Percentiles rank a stretch among this genome's conserved stretches.
phyloP scores from a whole-genome alignment of 2,113 vertebrate genomes.

The Pica pica region DNA sequence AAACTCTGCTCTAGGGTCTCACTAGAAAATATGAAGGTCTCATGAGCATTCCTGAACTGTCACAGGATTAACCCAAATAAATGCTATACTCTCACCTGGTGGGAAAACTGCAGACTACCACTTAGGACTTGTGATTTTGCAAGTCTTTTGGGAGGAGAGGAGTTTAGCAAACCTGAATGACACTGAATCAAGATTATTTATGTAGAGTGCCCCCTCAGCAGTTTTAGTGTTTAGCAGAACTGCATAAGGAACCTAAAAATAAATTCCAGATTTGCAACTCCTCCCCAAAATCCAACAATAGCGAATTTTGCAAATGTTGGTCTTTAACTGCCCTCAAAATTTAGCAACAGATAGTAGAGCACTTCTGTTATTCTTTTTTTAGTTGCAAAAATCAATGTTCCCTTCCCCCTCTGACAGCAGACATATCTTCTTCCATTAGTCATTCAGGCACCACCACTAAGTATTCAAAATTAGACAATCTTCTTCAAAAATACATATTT shows the following conservation, averaged over 20 bases:
- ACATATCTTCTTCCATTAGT: background rate
- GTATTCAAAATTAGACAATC: background rate
- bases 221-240: background rate
- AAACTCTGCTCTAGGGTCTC: background rate
- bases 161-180: background rate
- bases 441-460: background rate
- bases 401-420: background rate
- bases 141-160: background rate
- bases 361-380: background rate
- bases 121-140: background rate
- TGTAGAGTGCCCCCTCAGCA: background rate
- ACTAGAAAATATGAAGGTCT: background rate
- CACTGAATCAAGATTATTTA: background rate
- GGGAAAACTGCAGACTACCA: background rate
- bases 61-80: background rate
- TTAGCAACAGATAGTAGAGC: background rate
- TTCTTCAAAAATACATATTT: constrained; percentile 14
- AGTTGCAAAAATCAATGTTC: background rate
- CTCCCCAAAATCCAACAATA: background rate
- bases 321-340: background rate
- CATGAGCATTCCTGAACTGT: background rate
- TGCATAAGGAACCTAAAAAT: background rate
- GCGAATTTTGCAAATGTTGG: background rate
- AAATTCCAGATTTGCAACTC: background rate
- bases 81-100: background rate